Evolutionary conservation across 2,888 invertebrate genomes (phyloP).

Genomic region (Drosophila mimetica): DNA sequence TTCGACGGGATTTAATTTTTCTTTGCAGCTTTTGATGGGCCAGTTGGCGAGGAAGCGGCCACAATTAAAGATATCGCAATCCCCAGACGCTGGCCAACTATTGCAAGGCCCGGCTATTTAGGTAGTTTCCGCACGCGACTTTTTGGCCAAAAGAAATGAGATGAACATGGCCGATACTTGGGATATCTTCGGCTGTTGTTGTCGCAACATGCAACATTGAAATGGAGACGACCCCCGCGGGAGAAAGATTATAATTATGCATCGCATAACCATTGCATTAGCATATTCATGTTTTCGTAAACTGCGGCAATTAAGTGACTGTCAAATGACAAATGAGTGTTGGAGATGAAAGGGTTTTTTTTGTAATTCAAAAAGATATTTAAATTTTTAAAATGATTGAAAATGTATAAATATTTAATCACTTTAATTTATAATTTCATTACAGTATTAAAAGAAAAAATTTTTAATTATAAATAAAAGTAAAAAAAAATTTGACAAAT

Average conservation of each 20-base stretch:
- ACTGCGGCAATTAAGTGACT: constrained; percentile 35
- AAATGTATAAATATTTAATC: too few relatives aligned
- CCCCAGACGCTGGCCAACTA: constrained; percentile 22
- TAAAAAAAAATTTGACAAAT: too few relatives aligned
- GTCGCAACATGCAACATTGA: constrained; percentile 59
- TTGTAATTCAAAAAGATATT: too few relatives aligned
- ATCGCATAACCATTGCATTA: constrained; percentile 32
- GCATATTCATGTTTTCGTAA: constrained; percentile 55
- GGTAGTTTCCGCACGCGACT: constrained; percentile 68
- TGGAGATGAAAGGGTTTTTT: constrained; percentile 20
- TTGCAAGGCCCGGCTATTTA: constrained; percentile 38
- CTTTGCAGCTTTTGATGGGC: constrained; percentile 23
- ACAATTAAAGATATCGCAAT: constrained; percentile 43
- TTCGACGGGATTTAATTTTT: constrained; percentile 10
- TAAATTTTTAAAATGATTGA: too few relatives aligned
- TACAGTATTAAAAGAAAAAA: too few relatives aligned
- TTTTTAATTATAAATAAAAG: too few relatives aligned
- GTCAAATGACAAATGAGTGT: constrained; percentile 10
- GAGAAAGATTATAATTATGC: constrained; percentile 23
- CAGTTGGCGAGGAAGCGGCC: constrained; percentile 34
- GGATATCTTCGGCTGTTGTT: constrained; percentile 24
- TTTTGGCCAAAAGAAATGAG: constrained; percentile 23
- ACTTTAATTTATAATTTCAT: too few relatives aligned
- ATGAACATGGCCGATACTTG: constrained; percentile 10
- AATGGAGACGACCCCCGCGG: constrained; percentile 26